Evolutionary conservation across 2,797 vertebrate species (phyloP).

Genomic region (Squalus acanthias): DNA sequence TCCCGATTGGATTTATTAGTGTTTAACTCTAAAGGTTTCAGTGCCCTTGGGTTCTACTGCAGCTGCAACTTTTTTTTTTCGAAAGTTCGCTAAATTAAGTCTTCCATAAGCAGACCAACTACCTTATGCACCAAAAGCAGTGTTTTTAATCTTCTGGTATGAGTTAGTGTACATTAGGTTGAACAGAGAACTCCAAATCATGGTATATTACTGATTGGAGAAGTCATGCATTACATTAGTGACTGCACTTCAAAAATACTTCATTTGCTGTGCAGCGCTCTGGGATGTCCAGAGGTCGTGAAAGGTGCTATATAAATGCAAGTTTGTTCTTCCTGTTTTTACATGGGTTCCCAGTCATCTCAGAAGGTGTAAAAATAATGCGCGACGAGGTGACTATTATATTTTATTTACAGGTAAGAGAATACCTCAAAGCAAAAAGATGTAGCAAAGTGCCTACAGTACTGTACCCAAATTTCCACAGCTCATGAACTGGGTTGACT

Average conservation of each 20-base stretch:
- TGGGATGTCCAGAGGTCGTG: neutral
- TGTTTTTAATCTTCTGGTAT: neutral
- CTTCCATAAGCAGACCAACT: neutral
- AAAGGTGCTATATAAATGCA: neutral
- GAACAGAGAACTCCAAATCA: neutral
- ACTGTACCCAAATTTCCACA: too few relatives aligned
- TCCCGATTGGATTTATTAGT: neutral
- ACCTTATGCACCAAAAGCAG: neutral
- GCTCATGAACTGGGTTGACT: too few relatives aligned
- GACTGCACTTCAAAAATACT: neutral
- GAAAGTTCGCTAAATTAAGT: neutral
- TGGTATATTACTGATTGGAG: neutral
- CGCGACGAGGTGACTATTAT: too few relatives aligned
- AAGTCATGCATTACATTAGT: neutral
- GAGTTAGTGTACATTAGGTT: neutral
- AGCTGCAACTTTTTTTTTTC: neutral
- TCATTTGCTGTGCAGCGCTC: neutral
- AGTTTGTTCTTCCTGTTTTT: too few relatives aligned
- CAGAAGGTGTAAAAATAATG: too few relatives aligned
- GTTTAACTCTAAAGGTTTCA: neutral
- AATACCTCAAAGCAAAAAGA: too few relatives aligned
- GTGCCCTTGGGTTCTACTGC: neutral
- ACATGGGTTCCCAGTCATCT: too few relatives aligned
- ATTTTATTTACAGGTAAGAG: too few relatives aligned
- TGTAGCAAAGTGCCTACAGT: too few relatives aligned